Evolutionary conservation across 2,797 vertebrate genomes (phyloP).

Genomic region (Anabacerthia variegaticeps): DNA sequence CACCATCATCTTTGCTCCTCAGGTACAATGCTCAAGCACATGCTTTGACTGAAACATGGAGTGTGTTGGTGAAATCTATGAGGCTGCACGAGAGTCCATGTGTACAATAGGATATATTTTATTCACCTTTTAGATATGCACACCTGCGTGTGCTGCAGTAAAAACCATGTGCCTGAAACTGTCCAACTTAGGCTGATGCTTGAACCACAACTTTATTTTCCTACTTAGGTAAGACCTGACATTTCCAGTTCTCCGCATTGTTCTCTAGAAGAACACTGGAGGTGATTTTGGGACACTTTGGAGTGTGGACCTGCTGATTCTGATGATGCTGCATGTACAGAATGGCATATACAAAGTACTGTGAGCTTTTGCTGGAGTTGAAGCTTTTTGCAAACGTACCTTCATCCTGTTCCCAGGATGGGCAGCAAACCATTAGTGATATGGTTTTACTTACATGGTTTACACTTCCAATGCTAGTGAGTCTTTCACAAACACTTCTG

Average conservation of each 20-base stretch:
- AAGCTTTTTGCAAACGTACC: background rate
- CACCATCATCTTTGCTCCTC: background rate
- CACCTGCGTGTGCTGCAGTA: background rate
- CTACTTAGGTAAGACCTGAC: background rate
- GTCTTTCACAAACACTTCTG: background rate
- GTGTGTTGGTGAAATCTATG: background rate
- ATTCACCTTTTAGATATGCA: constrained; percentile 43
- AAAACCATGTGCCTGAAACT: constrained; percentile 64
- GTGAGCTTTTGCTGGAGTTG: constrained; percentile 37
- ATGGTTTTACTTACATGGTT: background rate
- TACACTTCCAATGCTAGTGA: background rate
- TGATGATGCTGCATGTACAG: background rate
- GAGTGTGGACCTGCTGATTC: background rate
- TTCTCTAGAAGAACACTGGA: background rate
- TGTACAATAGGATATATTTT: constrained; percentile 57
- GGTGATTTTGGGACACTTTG: background rate
- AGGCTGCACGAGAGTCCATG: background rate
- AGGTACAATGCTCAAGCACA: too few species aligned
- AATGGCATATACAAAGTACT: constrained; percentile 29
- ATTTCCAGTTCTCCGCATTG: background rate
- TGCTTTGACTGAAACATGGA: background rate
- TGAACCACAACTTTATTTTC: background rate
- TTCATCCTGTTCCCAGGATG: background rate
- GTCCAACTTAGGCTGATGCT: constrained; percentile 16
- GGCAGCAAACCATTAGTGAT: background rate